phyloP scores from a whole-genome alignment of 1,140 invertebrate genomes.

The Tetranychus urticae region DNA sequence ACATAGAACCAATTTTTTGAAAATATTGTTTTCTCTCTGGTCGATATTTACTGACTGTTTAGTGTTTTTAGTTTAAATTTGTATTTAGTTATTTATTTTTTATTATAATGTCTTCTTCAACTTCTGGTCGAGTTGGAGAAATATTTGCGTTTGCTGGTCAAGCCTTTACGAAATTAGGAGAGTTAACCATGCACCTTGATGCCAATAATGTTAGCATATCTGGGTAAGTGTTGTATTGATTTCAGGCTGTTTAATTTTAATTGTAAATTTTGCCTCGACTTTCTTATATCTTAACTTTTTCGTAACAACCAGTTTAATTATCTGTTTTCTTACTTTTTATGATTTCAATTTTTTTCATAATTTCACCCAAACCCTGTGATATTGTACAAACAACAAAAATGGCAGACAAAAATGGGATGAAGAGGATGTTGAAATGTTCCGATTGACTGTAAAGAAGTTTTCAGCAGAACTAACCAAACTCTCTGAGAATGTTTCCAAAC shows the following conservation, averaged over 20 bases:
- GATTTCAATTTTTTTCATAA: not conserved
- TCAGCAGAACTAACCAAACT: slow-evolving; percentile 79
- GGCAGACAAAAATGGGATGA: slow-evolving; percentile 52
- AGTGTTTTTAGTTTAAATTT: too few species aligned
- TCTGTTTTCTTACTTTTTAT: not conserved
- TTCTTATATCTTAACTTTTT: too few species aligned
- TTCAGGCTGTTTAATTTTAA: not conserved
- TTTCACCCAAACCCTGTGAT: not conserved
- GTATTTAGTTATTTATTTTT: too few species aligned
- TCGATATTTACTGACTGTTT: too few species aligned
- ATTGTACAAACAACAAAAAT: not conserved
- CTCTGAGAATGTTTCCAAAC: slow-evolving; percentile 49
- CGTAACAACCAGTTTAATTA: too few species aligned
- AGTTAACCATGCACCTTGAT: slow-evolving; percentile 82
- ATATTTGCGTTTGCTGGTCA: slow-evolving; percentile 88
- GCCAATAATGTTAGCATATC: slow-evolving; percentile 46
- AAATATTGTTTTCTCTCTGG: too few species aligned
- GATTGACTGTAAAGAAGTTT: slow-evolving; percentile 65
- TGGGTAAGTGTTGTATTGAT: slow-evolving; percentile 34
- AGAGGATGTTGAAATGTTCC: slow-evolving; percentile 87
- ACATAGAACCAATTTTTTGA: too few species aligned
- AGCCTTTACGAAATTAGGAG: slow-evolving; percentile 77
- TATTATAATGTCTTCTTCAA: not conserved
- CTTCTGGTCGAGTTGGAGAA: slow-evolving; percentile 26
- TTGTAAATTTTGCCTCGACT: too few species aligned